A percentile compares a stretch with the other conserved stretches of the same genome.
phyloP scores from a whole-genome alignment of 2,113 vertebrate genomes.

The Callipepla squamata region DNA sequence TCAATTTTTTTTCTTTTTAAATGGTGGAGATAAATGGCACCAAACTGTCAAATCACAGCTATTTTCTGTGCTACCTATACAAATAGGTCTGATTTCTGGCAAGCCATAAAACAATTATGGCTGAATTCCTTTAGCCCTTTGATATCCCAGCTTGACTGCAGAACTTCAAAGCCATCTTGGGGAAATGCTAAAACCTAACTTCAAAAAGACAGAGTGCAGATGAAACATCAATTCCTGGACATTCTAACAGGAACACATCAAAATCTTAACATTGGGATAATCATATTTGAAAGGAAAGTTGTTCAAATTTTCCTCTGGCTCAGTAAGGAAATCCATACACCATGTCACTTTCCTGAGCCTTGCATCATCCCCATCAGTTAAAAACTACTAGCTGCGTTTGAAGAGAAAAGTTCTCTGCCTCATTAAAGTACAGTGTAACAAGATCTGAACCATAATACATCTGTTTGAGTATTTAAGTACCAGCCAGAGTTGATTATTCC shows the following conservation, averaged over 20 bases:
- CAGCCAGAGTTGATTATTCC: neutral
- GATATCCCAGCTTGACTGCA: slow-evolving; percentile 78
- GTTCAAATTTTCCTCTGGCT: neutral
- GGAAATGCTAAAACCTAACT: slow-evolving; percentile 57
- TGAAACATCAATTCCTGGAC: slow-evolving; percentile 46
- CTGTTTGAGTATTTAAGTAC: neutral
- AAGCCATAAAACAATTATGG: slow-evolving; percentile 90
- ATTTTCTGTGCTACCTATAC: slow-evolving; percentile 86
- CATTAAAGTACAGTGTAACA: slow-evolving; percentile 8
- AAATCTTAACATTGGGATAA: neutral
- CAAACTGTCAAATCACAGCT: slow-evolving; percentile 86
- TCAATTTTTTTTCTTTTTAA: slow-evolving; percentile 82
- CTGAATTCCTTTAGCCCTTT: slow-evolving; percentile 84
- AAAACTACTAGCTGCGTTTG: neutral
- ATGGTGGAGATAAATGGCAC: slow-evolving; percentile 85
- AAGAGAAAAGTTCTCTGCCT: slow-evolving; percentile 20
- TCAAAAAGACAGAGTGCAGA: slow-evolving; percentile 61
- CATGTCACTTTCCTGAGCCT: neutral
- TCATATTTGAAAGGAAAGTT: neutral
- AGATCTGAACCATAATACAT: neutral
- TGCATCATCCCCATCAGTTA: neutral
- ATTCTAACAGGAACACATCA: slow-evolving; percentile 39
- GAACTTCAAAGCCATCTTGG: slow-evolving; percentile 77
- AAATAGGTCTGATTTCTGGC: slow-evolving; percentile 87
- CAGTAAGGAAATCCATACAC: neutral